Evolutionary conservation across 2,797 vertebrate species (phyloP), one percentile per base, ranked within the genome.

Genomic region (Myotis daubentonii): DNA sequence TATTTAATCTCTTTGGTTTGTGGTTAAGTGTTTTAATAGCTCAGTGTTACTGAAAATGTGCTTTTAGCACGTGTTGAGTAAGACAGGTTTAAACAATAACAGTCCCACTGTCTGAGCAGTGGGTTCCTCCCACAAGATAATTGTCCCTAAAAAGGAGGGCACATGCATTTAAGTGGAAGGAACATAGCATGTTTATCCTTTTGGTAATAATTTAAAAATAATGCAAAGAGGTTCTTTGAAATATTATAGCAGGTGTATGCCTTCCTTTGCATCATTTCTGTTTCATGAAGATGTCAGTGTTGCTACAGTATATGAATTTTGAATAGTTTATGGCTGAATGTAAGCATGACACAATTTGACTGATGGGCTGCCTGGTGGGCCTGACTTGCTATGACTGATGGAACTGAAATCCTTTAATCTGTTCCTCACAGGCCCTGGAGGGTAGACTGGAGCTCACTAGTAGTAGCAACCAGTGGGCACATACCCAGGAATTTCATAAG

Each of bases 61-160:
- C 94, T 93, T 87, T 94, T 89, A 96, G 97, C 95, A 83, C 90
- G 94, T 97, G 25, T 92, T 97, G 94, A 66, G 80, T 94, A 97
- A 95, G 62, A 94, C 0, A 62, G 87, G 89, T 97, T 97, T 97
- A 94, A 96, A 86, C 96, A 83, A 13, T 8, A 38, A 49, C 1
- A 65, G 19, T 41, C 41, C 36, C 68, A 71, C 82, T 90, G 41
- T 94, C 86, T 83, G 75, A 96, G 94, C 36, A 97, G 91, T 85
- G 93, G 82, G 96, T 95, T 97, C 93, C 93, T 87, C 33, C 76
- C 41, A 53, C 44, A 75, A 13, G 28, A n/a, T 49, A 80, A 20
- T 91, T 90, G 84, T 90, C 19, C 13, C 93, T 95, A 96, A 96
- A 94, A 97, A 81, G 88, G 68, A 66, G 95, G 75, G 81, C 70